Conservation (phyloP, 2,888 invertebrate species). For the Spisula subtruncata region DNA sequence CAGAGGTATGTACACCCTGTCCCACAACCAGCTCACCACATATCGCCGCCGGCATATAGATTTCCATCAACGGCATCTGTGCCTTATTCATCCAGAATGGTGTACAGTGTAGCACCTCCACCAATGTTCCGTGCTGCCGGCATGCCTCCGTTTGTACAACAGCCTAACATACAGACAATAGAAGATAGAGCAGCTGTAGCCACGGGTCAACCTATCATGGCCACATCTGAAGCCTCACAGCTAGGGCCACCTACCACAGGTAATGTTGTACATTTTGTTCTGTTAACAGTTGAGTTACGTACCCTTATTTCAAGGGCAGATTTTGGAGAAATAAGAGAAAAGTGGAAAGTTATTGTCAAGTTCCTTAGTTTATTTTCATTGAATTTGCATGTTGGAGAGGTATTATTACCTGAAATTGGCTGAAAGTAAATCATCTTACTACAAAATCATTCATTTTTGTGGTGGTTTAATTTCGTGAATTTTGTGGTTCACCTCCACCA, state of each 20-base stretch:
- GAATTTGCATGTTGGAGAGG: too few relatives aligned
- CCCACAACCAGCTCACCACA: slow-evolving; percentile 35
- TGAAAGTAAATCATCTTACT: too few relatives aligned
- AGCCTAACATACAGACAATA: slow-evolving; percentile 33
- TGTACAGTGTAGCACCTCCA: slow-evolving; percentile 59
- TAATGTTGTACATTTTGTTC: neutral
- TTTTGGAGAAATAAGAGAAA: too few relatives aligned
- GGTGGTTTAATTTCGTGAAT: too few relatives aligned
- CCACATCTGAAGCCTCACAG: slow-evolving; percentile 44
- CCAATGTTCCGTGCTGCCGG: slow-evolving; percentile 59
- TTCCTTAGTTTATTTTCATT: too few relatives aligned
- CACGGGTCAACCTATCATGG: slow-evolving; percentile 68
- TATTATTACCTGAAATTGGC: too few relatives aligned
- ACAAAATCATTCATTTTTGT: too few relatives aligned
- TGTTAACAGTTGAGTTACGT: too few relatives aligned
- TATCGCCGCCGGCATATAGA: slow-evolving; percentile 30
- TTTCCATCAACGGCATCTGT: slow-evolving; percentile 45
- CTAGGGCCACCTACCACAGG: slow-evolving; percentile 37
- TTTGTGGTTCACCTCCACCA: too few relatives aligned
- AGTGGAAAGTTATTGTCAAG: too few relatives aligned
- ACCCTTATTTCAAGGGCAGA: too few relatives aligned
- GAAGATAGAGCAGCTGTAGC: slow-evolving; percentile 65
- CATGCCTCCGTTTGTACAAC: slow-evolving; percentile 40
- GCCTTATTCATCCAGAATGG: slow-evolving; percentile 51
- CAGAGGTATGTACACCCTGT: slow-evolving; percentile 12